Base-by-base conservation (phyloP, 35 echinoderm and acorn worm species). In the Heliocidaris tuberculata region DNA sequence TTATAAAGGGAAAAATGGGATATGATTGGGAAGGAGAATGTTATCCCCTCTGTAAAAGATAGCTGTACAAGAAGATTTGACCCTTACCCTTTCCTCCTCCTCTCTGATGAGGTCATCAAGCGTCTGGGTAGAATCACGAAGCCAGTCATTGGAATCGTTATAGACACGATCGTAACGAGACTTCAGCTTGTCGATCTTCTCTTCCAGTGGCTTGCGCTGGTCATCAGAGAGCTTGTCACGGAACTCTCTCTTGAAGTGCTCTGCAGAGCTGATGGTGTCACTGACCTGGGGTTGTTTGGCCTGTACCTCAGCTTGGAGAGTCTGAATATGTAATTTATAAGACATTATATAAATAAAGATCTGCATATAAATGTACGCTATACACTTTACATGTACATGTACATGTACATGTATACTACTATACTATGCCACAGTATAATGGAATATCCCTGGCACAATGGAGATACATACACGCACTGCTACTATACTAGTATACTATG, bases 81-180 rank as follows among this genome's bases (percentile, higher is more conserved):
- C 31, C 54, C 97, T 95, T 91, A 98, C 97, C 97, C 95, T 97
- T 71, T 98, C 96, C 54, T 98, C 97, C 32, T 97, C 96, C 49
- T 98, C 97, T 93, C 94, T 70, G 48, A 91, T 86, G 30, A 98
- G 92, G 32, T 93, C 95, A 35, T 97, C 96, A 91, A 98, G 88
- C 30, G 88, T 94, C 85, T 95, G 91, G 21, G 85, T 21, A 2
- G 95, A 95, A 19, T 97, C 95, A 2, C 95, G 97, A 17, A 95
- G 86, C 96, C 97, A 96, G 60, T 98, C 96, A 47, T 94, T 85
- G 42, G 97, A 96, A 48, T 97, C 94, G 87, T 96, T 95, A 30
- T 96, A 90, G 31, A 95, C 91, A 3, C 85, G 94, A 31, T 98
- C 97, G 50, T 97, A 98, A 94, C 94, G 90, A 49, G 88, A 24